Base-by-base conservation (phyloP, 2,113 vertebrate species). In the Callorhinus ursinus region DNA sequence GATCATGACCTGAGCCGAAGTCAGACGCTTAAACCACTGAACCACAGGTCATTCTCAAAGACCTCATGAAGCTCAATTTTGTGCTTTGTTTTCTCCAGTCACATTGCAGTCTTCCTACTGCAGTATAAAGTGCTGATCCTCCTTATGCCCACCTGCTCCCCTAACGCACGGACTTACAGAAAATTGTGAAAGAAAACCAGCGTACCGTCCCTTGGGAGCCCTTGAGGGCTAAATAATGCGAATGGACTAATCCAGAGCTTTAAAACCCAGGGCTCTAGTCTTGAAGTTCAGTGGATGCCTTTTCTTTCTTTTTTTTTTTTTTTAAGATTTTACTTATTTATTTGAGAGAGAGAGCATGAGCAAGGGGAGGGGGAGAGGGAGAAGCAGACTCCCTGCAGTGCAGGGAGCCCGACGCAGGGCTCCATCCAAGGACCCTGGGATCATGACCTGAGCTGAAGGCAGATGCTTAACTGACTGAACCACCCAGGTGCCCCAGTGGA, bases 81-180 rank as follows among this genome's bases (percentile, higher is more conserved):
- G 9, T 49, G 72, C 53, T 51, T 55, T 21, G 15, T 88, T 39
- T 80, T 26, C 87, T 59, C 46, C 6, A 21, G 46, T 12, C 55
- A 9, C 26, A 5, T 2, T 18, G 63, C 3, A 0, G 86, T 59
- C 74, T 67, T 57, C 2, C 1, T 6, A 4, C 5, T 24, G 31
- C 51, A 51, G 5, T 5, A 61, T 4, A 36, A 26, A 46, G 18
- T 13, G 69, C 57, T 21, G 51, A 14, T 19, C 11, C 59, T 74
- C 9, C 9, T n/a, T 11, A 14, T 28, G 4, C 11, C 61, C 22
- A 31, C 4, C 1, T 26, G 71, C 55, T 67, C 28, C 36, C 19
- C 74, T 21, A 28, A 61, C 28, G 19, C 55, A 12, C 16, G 36
- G 81, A n/a, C 14, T 42, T 36, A 36, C 12, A 57, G 49, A 80